Percentiles rank a stretch among this genome's conserved stretches.
These are phyloP conservation scores for Thymelicus acteon DNA, from an alignment of 2,888 invertebrate genomes.

Conservation along the genomic window DNA sequence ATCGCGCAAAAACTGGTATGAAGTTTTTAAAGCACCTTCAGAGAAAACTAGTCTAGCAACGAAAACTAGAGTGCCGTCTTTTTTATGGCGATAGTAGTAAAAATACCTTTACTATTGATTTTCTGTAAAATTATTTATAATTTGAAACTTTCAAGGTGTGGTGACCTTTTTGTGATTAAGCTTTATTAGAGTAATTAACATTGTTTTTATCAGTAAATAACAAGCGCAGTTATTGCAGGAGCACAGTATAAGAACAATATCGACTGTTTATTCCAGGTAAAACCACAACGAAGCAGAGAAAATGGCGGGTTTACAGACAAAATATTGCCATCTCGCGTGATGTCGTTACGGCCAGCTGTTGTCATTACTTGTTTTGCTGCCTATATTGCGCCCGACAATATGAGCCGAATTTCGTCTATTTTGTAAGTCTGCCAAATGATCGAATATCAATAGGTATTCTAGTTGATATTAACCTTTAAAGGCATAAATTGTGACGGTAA, in stretches of 20 bases:
- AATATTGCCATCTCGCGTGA: constrained; percentile 82
- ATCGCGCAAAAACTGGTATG: too few species aligned
- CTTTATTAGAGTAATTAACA: too few species aligned
- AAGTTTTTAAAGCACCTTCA: too few species aligned
- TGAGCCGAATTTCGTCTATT: constrained; percentile 48
- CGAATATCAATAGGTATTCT: not conserved
- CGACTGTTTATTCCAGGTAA: constrained; percentile 12
- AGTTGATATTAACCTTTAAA: too few species aligned
- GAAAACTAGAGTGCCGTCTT: too few species aligned
- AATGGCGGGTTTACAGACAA: constrained; percentile 75
- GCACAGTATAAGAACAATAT: not conserved
- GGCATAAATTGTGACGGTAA: too few species aligned
- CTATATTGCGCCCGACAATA: constrained; percentile 66
- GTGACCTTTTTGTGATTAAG: too few species aligned
- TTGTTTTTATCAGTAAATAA: not conserved
- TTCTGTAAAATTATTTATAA: too few species aligned
- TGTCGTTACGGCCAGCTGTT: constrained; percentile 79
- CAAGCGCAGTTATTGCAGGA: not conserved
- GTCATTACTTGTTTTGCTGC: constrained; percentile 64
- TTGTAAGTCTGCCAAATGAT: constrained; percentile 13
- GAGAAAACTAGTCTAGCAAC: too few species aligned
- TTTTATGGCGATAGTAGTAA: too few species aligned
- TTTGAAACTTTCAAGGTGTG: too few species aligned
- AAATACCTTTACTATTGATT: too few species aligned
- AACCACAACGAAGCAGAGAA: constrained; percentile 57